Evolutionary conservation across 92 coral and sea anemone species (phyloP).

Genomic region (Umimayanthus chanpuru): DNA sequence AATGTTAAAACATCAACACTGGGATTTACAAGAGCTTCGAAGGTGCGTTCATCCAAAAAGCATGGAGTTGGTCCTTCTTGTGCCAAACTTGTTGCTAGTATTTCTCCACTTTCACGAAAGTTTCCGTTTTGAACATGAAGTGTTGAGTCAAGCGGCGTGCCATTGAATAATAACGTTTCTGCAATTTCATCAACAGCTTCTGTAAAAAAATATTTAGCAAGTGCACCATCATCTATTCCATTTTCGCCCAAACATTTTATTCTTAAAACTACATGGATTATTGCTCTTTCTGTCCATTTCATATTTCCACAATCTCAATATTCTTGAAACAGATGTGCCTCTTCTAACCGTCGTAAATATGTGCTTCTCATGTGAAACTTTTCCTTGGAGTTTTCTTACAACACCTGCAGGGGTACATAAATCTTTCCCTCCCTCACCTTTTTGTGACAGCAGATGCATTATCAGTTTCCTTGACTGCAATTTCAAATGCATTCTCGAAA

Average conservation of each 20-base stretch:
- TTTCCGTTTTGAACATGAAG: not conserved
- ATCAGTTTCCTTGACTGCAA: too few relatives aligned
- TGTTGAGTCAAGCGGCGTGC: not conserved
- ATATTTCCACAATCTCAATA: not conserved
- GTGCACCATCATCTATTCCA: constrained; percentile 9
- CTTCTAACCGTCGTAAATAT: not conserved
- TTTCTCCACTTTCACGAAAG: not conserved
- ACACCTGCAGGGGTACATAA: too few relatives aligned
- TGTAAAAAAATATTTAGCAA: not conserved
- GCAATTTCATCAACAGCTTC: not conserved
- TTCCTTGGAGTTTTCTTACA: not conserved
- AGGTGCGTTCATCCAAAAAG: too few relatives aligned
- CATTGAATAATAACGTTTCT: not conserved
- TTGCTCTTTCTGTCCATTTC: not conserved
- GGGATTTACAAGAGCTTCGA: too few relatives aligned
- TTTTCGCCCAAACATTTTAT: not conserved
- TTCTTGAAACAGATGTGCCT: not conserved
- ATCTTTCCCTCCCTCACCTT: too few relatives aligned
- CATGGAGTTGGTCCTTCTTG: too few relatives aligned
- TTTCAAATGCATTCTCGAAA: too few relatives aligned
- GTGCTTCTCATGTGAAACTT: not conserved
- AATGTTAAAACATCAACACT: too few relatives aligned
- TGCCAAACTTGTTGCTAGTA: too few relatives aligned
- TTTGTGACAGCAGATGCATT: too few relatives aligned
- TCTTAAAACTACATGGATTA: not conserved